Evolutionary conservation across 2,113 vertebrate genomes (phyloP).

Genomic region (Nannospalax galili): DNA sequence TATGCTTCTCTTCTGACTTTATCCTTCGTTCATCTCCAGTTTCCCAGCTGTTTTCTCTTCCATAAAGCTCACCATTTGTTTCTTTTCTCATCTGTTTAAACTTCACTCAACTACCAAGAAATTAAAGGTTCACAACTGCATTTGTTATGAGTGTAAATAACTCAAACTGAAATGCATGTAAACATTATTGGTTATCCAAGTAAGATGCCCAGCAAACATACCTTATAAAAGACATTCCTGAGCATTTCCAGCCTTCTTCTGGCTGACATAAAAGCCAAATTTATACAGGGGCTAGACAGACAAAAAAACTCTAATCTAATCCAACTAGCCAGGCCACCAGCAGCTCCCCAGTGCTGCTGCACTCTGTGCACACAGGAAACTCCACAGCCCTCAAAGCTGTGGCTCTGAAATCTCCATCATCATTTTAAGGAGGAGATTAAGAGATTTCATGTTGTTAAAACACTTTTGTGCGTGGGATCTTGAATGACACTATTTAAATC

Average conservation of each 20-base stretch:
- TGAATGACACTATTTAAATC: slow-evolving; percentile 62
- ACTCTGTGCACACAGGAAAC: not conserved
- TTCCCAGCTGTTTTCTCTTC: not conserved
- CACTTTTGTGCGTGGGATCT: slow-evolving; percentile 19
- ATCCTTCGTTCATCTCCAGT: not conserved
- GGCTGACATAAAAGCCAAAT: not conserved
- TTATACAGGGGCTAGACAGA: not conserved
- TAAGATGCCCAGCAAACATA: not conserved
- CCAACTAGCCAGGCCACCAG: fast-evolving
- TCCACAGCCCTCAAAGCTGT: not conserved
- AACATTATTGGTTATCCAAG: not conserved
- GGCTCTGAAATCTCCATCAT: not conserved
- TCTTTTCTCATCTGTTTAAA: not conserved
- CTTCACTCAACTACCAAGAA: not conserved
- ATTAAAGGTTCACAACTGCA: not conserved
- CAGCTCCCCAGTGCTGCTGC: not conserved
- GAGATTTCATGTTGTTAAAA: slow-evolving; percentile 56
- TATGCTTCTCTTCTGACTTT: not conserved
- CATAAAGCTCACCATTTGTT: not conserved
- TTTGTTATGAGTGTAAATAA: slow-evolving; percentile 24
- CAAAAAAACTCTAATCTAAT: not conserved
- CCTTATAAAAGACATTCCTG: not conserved
- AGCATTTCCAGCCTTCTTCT: not conserved
- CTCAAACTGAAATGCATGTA: not conserved
- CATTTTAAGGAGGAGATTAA: slow-evolving; percentile 62